Percentiles rank a stretch among this genome's conserved stretches.
Conservation (phyloP, 2,113 vertebrate genomes). For the Protobothrops mucrosquamatus region DNA sequence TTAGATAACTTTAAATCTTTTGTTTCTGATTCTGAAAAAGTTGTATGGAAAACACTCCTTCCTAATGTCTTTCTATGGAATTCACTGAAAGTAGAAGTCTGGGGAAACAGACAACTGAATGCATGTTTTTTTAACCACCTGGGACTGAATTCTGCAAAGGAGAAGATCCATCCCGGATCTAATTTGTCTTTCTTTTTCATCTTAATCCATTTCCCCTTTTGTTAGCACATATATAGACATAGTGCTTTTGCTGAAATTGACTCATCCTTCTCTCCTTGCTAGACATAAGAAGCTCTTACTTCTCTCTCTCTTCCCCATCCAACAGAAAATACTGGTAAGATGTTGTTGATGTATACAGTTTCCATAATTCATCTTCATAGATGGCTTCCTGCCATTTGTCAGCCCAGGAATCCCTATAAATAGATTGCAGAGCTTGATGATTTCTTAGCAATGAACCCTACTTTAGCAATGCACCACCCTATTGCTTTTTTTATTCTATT, state of each 20-base stretch:
- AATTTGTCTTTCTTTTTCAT: neutral
- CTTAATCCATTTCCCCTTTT: neutral
- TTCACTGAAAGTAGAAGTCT: neutral
- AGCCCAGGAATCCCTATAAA: neutral
- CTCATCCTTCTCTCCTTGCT: neutral
- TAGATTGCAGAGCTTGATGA: neutral
- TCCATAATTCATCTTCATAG: neutral
- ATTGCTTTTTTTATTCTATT: constrained; percentile 20
- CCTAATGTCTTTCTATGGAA: neutral
- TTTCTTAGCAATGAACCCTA: neutral
- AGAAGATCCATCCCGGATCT: neutral
- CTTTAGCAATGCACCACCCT: neutral
- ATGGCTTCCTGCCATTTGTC: neutral
- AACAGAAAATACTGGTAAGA: neutral
- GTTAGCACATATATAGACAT: neutral
- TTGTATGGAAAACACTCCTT: neutral
- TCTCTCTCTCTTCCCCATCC: no score
- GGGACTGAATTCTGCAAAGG: neutral
- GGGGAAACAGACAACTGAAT: neutral
- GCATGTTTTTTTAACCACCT: neutral
- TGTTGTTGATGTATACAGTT: neutral
- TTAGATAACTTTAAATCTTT: no score
- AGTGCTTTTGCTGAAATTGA: neutral
- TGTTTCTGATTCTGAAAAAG: neutral
- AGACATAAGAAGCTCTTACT: neutral